Base-by-base conservation (phyloP, 2,797 vertebrate species). In the Sternarchorhynchus goeldii region DNA sequence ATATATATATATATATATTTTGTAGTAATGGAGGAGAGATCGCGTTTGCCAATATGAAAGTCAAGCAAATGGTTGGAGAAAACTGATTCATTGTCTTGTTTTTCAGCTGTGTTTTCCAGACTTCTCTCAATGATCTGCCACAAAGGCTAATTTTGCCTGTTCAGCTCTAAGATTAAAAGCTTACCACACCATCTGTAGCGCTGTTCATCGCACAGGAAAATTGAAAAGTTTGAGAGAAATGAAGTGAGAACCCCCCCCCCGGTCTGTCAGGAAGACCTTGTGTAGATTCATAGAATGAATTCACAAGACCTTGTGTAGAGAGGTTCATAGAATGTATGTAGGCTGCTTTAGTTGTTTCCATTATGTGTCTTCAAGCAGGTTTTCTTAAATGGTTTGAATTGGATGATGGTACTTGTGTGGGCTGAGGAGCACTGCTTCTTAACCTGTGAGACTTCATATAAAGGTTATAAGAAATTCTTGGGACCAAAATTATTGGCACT, bases 151-250 rank as follows among this genome's bases (percentile, higher is more conserved):
- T 90, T 89, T 90, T 79, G 82, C 83, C 84, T 69, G 57, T 84
- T 76, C 75, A 83, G 83, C 36, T 56, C 78, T 85, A 76, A 88
- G 92, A 90, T 90, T 81, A 32, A 80, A 50, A 87, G 90, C 89
- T 93, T 89, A 91, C 86, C 76, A 85, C 85, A 90, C 90, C 91
- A 91, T 93, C 91, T 91, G 91, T 78, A 89, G 68, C 80, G 10
- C 74, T 71, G 86, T 84, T 87, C 83, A 76, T 87, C 85, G 84
- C 86, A 90, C 88, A 84, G 82, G 85, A 85, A 86, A 88, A 90
- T 89, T 85, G 75, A 86, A 86, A 87, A 77, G 88, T 82, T 79
- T 77, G 71, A 79, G 76, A 72, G 41, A 77, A 67, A 76, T 34
- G 39, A 77, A 74, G 32, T 60, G 67, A 70, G 66, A 12, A 12